phyloP scores from a whole-genome alignment of 2,797 vertebrate genomes.

The Craterocephalus amniculus region DNA sequence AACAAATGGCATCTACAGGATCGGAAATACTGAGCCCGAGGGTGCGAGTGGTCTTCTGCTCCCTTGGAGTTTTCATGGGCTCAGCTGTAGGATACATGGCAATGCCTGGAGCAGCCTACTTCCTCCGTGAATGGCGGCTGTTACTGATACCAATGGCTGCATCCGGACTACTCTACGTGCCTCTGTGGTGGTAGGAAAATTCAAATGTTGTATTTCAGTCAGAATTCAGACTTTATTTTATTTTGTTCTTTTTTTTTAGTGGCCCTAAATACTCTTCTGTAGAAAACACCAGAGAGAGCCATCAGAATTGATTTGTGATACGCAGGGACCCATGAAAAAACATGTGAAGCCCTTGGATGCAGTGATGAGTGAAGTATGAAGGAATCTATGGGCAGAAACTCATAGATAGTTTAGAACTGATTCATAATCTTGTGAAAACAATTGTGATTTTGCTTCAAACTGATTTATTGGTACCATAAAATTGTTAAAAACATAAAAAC shows the following conservation, averaged over 20 bases:
- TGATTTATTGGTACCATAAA: background rate
- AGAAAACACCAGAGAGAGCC: background rate
- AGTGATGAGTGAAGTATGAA: no score
- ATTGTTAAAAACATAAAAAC: no score
- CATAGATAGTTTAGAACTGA: background rate
- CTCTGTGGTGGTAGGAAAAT: constrained; percentile 86
- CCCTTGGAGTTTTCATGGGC: constrained; percentile 88
- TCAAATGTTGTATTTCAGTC: background rate
- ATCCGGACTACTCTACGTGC: constrained; percentile 82
- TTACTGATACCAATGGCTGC: constrained; percentile 84
- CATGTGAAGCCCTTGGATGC: no score
- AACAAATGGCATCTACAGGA: constrained; percentile 70
- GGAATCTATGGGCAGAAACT: background rate
- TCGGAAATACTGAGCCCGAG: constrained; percentile 87
- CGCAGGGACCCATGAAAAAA: background rate
- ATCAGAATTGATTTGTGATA: background rate
- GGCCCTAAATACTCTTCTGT: no score
- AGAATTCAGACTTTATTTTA: no score
- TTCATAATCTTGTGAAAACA: background rate
- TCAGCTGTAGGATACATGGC: constrained; percentile 89
- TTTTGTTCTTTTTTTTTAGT: no score
- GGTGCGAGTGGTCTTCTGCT: constrained; percentile 84
- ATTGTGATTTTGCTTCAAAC: no score
- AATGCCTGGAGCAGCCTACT: constrained; percentile 84
- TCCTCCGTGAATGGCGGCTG: constrained; percentile 85